Evolutionary conservation across 1,140 invertebrate species (phyloP).

Genomic region (Sinella curviseta): DNA sequence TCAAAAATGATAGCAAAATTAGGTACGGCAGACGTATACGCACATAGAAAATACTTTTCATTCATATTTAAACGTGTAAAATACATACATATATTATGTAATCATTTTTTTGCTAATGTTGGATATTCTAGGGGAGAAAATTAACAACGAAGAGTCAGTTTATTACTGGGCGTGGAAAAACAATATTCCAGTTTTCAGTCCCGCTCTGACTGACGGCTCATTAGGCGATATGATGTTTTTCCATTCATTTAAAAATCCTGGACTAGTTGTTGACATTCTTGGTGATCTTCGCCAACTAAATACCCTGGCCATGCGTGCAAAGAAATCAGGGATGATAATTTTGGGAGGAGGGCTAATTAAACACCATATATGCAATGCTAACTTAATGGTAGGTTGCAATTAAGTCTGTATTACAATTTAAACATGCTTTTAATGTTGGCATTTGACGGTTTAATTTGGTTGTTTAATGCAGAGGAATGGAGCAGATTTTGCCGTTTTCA

Average conservation of each 20-base stretch:
- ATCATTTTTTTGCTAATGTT: no score
- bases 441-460: conserved; percentile 31
- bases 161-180: conserved; percentile 98
- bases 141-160: conserved; percentile 87
- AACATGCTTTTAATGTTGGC: not conserved
- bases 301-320: conserved; percentile 90
- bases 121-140: conserved; percentile 78
- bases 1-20: conserved; percentile 81
- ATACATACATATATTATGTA: no score
- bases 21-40: conserved; percentile 58
- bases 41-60: no score
- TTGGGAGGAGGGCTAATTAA: conserved; percentile 96
- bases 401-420: conserved; percentile 22
- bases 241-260: conserved; percentile 90
- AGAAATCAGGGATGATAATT: conserved; percentile 94
- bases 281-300: conserved; percentile 88
- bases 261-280: conserved; percentile 89
- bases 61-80: not conserved
- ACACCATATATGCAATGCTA: conserved; percentile 98
- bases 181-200: conserved; percentile 97
- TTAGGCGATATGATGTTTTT: conserved; percentile 99
- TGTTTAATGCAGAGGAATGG: conserved; percentile 78
- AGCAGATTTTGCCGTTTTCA: conserved; percentile 92
- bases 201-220: conserved; percentile 96
- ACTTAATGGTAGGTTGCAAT: conserved; percentile 74